phyloP scores from a whole-genome alignment of 2,888 invertebrate genomes.

The Harpagoxenus sublaevis region DNA sequence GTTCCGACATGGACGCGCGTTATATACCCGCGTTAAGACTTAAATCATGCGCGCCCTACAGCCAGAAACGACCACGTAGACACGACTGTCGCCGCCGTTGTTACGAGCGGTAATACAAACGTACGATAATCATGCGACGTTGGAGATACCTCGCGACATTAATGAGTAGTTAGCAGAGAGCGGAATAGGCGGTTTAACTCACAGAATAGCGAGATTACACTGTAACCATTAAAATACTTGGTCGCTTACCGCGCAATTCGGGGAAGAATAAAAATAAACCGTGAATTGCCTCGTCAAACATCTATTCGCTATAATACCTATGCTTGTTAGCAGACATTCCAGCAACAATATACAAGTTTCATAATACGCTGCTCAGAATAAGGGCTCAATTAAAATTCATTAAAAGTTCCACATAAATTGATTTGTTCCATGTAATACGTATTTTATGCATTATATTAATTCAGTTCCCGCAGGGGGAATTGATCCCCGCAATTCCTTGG shows the following conservation, averaged over 20 bases:
- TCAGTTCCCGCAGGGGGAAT: no score
- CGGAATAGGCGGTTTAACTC: constrained; percentile 5
- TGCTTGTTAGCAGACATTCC: not conserved
- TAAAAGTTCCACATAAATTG: not conserved
- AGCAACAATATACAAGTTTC: not conserved
- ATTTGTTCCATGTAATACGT: not conserved
- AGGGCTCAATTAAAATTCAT: not conserved
- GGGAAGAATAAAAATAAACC: constrained; percentile 7
- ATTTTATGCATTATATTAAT: not conserved
- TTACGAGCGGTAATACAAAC: constrained; percentile 16
- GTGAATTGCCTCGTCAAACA: not conserved
- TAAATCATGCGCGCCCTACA: constrained; percentile 5
- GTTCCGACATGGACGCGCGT: not conserved
- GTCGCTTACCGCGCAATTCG: not conserved
- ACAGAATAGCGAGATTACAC: constrained; percentile 7
- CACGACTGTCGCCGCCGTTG: constrained; percentile 13
- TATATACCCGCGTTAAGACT: not conserved
- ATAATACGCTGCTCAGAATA: not conserved
- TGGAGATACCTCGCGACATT: constrained; percentile 22
- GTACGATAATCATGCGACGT: not conserved
- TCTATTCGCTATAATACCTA: not conserved
- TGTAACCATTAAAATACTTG: not conserved
- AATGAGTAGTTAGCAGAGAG: constrained; percentile 18
- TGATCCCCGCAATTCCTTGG: no score
- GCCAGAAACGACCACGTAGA: not conserved